Evolutionary conservation across 2,888 invertebrate species (phyloP).

Genomic region (Thymelicus lineola): DNA sequence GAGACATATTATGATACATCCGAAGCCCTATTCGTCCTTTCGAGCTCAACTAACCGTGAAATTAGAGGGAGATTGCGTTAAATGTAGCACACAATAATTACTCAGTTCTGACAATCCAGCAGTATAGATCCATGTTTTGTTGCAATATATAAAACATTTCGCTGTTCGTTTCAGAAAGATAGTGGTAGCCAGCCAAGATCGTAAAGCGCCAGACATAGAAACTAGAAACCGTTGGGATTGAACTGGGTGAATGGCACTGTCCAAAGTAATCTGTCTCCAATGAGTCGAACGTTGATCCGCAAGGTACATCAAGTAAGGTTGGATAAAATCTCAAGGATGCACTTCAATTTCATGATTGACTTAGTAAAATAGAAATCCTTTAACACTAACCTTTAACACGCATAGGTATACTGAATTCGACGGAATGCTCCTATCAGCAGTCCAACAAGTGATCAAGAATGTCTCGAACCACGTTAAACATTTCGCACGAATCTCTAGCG

Average conservation of each 20-base stretch:
- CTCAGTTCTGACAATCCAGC: neutral
- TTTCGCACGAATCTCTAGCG: neutral
- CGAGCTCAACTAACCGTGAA: conserved; percentile 4
- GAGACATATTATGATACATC: neutral
- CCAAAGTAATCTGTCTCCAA: too few species aligned
- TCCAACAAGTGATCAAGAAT: neutral
- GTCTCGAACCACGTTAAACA: neutral
- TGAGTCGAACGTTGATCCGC: too few species aligned
- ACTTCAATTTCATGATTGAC: too few species aligned
- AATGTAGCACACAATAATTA: conserved; percentile 2
- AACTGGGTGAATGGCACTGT: too few species aligned
- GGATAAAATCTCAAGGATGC: too few species aligned
- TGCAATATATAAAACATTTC: too few species aligned
- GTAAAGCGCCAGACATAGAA: too few species aligned
- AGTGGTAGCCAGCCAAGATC: too few species aligned
- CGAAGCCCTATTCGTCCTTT: neutral
- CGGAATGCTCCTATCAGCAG: neutral
- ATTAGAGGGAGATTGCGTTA: conserved; percentile 6
- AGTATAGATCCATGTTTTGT: too few species aligned
- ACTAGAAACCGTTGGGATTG: too few species aligned
- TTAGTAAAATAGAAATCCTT: neutral
- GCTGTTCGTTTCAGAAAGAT: too few species aligned
- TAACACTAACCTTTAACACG: neutral
- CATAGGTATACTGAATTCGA: neutral
- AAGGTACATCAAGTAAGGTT: too few species aligned